Conservation (phyloP, 2,888 invertebrate species). For the Ochropleura plecta region DNA sequence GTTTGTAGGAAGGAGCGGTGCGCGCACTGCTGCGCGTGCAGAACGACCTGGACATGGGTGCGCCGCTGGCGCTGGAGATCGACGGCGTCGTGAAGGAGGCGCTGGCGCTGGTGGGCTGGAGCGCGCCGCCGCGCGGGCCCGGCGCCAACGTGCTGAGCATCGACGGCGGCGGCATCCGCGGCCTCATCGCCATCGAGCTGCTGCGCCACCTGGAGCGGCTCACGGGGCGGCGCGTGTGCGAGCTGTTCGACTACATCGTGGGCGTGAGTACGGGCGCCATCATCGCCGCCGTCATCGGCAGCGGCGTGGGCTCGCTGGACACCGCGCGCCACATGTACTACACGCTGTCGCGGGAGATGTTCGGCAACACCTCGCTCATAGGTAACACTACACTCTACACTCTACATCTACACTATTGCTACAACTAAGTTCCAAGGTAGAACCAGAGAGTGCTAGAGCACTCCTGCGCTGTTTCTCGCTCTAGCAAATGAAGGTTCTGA, state of each 20-base stretch:
- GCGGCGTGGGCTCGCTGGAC: conserved; percentile 82
- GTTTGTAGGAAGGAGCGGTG: conserved; percentile 92
- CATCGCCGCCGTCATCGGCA: conserved; percentile 93
- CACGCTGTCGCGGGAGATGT: conserved; percentile 86
- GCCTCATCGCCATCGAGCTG: conserved; percentile 96
- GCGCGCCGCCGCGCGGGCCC: conserved; percentile 92
- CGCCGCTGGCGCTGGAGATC: conserved; percentile 72
- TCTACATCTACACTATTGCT: background rate
- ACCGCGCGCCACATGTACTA: conserved; percentile 84
- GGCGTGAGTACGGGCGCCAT: conserved; percentile 97
- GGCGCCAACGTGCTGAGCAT: conserved; percentile 96
- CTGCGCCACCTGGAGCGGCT: conserved; percentile 94
- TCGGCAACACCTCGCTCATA: conserved; percentile 85
- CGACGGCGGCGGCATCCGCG: conserved; percentile 97
- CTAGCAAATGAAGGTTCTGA: background rate
- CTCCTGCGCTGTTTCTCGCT: background rate
- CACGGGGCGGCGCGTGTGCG: conserved; percentile 92
- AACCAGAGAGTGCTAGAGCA: background rate
- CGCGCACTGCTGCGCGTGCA: conserved; percentile 91
- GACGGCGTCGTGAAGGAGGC: conserved; percentile 82
- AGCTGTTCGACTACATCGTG: conserved; percentile 96
- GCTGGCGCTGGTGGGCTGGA: conserved; percentile 93
- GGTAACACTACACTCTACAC: conserved; percentile 31
- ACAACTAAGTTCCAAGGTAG: too few species aligned
- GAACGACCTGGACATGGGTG: conserved; percentile 75